These are phyloP conservation scores for Brachypodius melanocephalos DNA, from an alignment of 2,113 vertebrate genomes.

Conservation along the genomic window DNA sequence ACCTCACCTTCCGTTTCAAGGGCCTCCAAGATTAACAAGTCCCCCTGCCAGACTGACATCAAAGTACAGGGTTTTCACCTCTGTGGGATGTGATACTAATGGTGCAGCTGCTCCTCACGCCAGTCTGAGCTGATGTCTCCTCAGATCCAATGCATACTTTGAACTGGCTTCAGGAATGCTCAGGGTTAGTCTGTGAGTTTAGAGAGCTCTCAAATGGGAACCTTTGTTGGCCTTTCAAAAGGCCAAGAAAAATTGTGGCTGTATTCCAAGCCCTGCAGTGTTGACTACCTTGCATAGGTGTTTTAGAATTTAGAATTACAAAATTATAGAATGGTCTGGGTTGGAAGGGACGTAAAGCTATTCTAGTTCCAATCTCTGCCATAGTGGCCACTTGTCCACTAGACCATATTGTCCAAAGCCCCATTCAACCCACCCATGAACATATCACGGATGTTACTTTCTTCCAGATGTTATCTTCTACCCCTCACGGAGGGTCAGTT, in stretches of 20 bases:
- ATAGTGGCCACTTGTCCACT: not conserved
- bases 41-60: not conserved
- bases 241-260: not conserved
- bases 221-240: not conserved
- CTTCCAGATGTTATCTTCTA: not conserved
- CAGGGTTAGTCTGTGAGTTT: not conserved
- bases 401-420: not conserved
- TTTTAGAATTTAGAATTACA: not conserved
- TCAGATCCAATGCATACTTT: not conserved
- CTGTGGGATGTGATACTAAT: not conserved
- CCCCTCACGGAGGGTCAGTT: not conserved
- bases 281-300: not conserved
- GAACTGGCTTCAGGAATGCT: not conserved
- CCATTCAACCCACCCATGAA: accelerated
- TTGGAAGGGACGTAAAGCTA: not conserved
- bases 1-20: not conserved
- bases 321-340: not conserved
- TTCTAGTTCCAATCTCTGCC: not conserved
- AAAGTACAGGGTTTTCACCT: not conserved
- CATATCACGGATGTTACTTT: not conserved
- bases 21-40: not conserved
- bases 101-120: not conserved
- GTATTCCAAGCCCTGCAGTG: not conserved
- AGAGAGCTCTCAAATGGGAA: not conserved
- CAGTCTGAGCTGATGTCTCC: not conserved